These are phyloP conservation scores for Electrona antarctica DNA, from an alignment of 2,113 vertebrate species.

Conservation along the genomic window DNA sequence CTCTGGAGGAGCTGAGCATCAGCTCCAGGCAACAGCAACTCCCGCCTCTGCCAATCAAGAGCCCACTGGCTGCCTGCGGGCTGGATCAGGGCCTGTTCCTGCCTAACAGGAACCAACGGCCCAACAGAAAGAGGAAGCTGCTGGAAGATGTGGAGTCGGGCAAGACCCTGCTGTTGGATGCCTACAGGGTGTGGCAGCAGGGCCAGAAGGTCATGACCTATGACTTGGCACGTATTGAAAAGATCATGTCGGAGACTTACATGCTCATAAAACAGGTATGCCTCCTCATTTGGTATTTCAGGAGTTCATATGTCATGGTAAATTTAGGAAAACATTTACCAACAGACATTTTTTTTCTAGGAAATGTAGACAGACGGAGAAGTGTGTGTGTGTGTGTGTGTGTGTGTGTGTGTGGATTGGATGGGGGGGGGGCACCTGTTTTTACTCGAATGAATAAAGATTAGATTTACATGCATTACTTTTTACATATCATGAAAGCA, in stretches of 20 bases:
- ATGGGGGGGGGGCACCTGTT: too few species aligned
- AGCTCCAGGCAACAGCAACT: conserved; percentile 82
- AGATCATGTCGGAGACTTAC: conserved; percentile 98
- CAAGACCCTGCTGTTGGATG: conserved; percentile 92
- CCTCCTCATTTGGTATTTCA: neutral
- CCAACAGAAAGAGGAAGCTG: conserved; percentile 88
- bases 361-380: too few species aligned
- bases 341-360: too few species aligned
- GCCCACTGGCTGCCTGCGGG: conserved; percentile 38
- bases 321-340: too few species aligned
- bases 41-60: conserved; percentile 57
- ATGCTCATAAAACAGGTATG: conserved; percentile 98
- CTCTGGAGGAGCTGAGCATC: conserved; percentile 95
- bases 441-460: too few species aligned
- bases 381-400: too few species aligned
- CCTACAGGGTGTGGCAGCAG: conserved; percentile 97
- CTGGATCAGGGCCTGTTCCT: conserved; percentile 63
- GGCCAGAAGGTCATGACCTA: conserved; percentile 96
- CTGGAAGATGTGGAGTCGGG: conserved; percentile 86
- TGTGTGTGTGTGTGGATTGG: too few species aligned
- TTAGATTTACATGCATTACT: too few species aligned
- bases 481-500: too few species aligned
- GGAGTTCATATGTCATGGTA: too few species aligned
- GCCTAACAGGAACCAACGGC: too few species aligned
- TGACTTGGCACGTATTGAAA: conserved; percentile 92